Base-by-base conservation (phyloP, 2,113 vertebrate species). In the Blennius ocellaris region DNA sequence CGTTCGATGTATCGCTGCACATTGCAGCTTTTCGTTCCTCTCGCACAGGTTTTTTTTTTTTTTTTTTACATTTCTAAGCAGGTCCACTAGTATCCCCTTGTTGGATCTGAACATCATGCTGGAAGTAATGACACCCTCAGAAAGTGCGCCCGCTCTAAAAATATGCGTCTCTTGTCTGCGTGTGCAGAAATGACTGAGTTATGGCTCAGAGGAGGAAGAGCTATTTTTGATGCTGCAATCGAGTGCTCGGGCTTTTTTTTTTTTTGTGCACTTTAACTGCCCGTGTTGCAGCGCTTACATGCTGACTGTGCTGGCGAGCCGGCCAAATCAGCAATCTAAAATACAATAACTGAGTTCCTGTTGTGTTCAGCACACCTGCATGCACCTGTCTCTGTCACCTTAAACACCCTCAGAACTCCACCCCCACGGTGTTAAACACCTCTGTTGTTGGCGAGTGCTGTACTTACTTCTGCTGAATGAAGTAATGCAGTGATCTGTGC, bases 301-400 rank as follows among this genome's bases (percentile, higher is more conserved):
- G 48, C 48, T 50, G 48, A 50, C 48, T 16, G 48, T 50, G 48
- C 15, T 50, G 48, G n/a, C 2, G n/a, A 16, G 15, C 7, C 16
- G 16, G 16, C 49, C 49, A 51, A 51, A 51, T 51, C 49, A 51
- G 49, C 49, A 51, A 17, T 51, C 49, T 51, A 5, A 51, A 21
- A 15, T 50, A 51, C 49, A 51, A 10, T 10, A 17, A 51, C 49
- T 17, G 9, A 11, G 15, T 17, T 51, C 49, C 7, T 51, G 49
- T 17, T 21, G 49, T 51, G 17, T 51, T 9, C 6, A 17, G 49
- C 16, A 11, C 49, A 51, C 49, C 49, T 51, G 49, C 49, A 51
- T 51, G 49, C 49, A 51, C 49, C 49, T 51, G 49, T 51, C 16
- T 7, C 49, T 51, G 17, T 51, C 49, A 51, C 49, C 15, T 51